Percentiles rank a stretch among this genome's conserved stretches.
Conservation (phyloP, 2,888 invertebrate genomes). For the Plebejus anna region DNA sequence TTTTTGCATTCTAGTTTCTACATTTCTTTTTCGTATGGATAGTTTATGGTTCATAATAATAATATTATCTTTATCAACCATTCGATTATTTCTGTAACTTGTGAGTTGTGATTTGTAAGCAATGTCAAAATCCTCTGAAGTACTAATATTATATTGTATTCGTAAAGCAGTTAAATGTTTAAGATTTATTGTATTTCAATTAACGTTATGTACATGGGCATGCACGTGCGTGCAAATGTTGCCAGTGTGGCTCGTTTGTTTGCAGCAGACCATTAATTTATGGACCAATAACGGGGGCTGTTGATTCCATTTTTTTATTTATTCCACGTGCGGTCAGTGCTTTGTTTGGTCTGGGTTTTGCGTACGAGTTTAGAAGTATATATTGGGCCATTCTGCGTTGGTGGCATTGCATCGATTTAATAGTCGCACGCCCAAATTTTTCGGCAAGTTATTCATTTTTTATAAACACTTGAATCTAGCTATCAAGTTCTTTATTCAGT, state of each 20-base stretch:
- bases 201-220: slow-evolving; percentile 20
- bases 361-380: slow-evolving; percentile 17
- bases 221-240: slow-evolving; percentile 42
- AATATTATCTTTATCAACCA: too few species aligned
- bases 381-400: neutral
- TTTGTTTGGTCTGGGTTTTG: slow-evolving; percentile 31
- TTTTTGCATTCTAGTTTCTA: neutral
- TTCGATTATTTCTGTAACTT: too few species aligned
- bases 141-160: neutral
- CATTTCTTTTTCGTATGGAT: too few species aligned
- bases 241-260: slow-evolving; percentile 46
- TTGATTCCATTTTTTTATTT: slow-evolving; percentile 47
- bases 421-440: neutral
- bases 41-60: too few species aligned
- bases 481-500: neutral
- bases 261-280: slow-evolving; percentile 55
- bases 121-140: neutral
- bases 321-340: slow-evolving; percentile 38
- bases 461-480: neutral
- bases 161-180: neutral
- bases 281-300: slow-evolving; percentile 49
- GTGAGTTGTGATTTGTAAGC: neutral
- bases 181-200: slow-evolving; percentile 26
- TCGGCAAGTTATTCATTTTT: neutral
- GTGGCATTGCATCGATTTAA: neutral